Percentiles rank a stretch among this genome's conserved stretches.
Conservation (phyloP, 1,140 invertebrate species). For the Panulirus ornatus region DNA sequence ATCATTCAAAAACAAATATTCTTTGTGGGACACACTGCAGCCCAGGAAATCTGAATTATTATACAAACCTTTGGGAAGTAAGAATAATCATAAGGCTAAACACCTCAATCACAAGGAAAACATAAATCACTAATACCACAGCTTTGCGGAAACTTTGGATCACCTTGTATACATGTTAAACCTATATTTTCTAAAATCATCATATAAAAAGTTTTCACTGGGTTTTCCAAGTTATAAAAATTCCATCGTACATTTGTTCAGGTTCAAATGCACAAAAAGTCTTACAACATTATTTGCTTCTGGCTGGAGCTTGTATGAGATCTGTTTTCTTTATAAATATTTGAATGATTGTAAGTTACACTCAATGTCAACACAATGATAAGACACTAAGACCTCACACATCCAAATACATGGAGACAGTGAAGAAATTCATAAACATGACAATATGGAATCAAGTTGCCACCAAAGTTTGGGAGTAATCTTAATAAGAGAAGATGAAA, state of each 20-base stretch:
- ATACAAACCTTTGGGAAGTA: constrained; percentile 45
- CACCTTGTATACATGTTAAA: constrained; percentile 40
- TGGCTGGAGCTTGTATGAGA: constrained; percentile 56
- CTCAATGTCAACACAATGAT: constrained; percentile 56
- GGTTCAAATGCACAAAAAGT: constrained; percentile 25
- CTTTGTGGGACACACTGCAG: constrained; percentile 27
- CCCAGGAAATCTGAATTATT: constrained; percentile 16
- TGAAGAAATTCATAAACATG: constrained; percentile 54
- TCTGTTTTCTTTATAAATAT: constrained; percentile 57
- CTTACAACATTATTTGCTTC: constrained; percentile 38
- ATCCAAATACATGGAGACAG: constrained; percentile 65
- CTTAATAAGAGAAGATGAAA: constrained; percentile 42
- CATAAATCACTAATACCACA: constrained; percentile 52
- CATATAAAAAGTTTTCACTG: constrained; percentile 39
- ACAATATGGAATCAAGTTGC: constrained; percentile 52
- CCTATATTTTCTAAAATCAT: constrained; percentile 33
- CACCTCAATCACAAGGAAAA: constrained; percentile 58
- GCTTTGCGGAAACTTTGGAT: constrained; percentile 40
- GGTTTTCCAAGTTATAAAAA: constrained; percentile 29
- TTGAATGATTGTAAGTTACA: constrained; percentile 64
- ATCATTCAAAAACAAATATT: neutral
- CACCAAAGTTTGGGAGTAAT: constrained; percentile 59
- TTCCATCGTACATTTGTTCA: constrained; percentile 6
- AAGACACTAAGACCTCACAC: constrained; percentile 68
- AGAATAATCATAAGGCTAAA: constrained; percentile 38